Percentiles rank a stretch among this genome's conserved stretches.
Evolutionary conservation across 2,797 vertebrate species (phyloP).

Genomic region (Falco rusticolus): DNA sequence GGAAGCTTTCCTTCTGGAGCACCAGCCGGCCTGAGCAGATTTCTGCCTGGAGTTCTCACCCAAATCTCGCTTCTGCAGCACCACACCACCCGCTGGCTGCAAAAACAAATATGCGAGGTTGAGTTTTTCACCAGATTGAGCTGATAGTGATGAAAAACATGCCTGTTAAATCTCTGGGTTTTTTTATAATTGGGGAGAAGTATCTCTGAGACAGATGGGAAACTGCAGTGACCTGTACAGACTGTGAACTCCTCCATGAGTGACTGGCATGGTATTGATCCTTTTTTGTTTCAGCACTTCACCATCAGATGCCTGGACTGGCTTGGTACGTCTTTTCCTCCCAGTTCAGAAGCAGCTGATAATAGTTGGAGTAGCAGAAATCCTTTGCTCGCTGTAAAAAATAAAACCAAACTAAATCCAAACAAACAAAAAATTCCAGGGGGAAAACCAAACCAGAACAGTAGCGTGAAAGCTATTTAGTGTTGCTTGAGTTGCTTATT

Average conservation of each 20-base stretch:
- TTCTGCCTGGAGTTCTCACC: conserved; percentile 66
- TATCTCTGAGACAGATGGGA: conserved; percentile 48
- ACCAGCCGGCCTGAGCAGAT: conserved; percentile 62
- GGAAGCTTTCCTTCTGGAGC: conserved; percentile 63
- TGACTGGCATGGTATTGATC: conserved; percentile 42
- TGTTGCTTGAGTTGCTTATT: background rate
- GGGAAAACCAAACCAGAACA: background rate
- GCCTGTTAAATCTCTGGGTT: conserved; percentile 61
- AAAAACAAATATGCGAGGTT: conserved; percentile 67
- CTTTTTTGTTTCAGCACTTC: conserved; percentile 25
- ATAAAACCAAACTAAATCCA: background rate
- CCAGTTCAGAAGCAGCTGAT: background rate
- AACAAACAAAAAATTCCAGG: background rate
- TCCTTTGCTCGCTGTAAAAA: background rate
- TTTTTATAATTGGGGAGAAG: conserved; percentile 59
- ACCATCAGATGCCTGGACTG: background rate
- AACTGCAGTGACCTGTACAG: conserved; percentile 38
- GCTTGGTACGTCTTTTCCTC: background rate
- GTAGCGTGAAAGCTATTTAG: background rate
- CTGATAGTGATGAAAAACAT: conserved; percentile 66
- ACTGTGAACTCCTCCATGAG: background rate
- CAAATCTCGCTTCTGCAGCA: conserved; percentile 60
- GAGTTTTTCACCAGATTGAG: conserved; percentile 68
- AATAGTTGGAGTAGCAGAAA: background rate
- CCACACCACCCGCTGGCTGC: conserved; percentile 67